phyloP scores from a whole-genome alignment of 2,113 vertebrate genomes.

The Ailuropoda melanoleuca region DNA sequence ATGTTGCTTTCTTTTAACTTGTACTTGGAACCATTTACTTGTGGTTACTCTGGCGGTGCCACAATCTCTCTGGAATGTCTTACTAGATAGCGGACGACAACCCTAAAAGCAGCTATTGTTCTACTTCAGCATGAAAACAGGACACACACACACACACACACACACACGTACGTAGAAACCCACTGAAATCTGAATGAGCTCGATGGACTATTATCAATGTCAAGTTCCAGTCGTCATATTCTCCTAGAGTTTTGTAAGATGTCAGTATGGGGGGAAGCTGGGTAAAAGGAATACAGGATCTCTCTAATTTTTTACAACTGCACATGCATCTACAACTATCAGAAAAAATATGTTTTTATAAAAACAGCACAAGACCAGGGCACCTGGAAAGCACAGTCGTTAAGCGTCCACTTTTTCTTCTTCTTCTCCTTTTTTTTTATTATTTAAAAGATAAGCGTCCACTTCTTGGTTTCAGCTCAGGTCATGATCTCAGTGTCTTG shows the following conservation, averaged over 20 bases:
- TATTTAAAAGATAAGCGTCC: too few species aligned
- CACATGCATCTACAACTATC: background rate
- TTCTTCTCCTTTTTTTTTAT: too few species aligned
- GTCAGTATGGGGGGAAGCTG: background rate
- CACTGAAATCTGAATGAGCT: background rate
- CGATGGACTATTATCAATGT: background rate
- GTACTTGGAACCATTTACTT: constrained; percentile 23
- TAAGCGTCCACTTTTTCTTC: too few species aligned
- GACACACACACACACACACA: background rate
- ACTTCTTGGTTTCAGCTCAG: too few species aligned
- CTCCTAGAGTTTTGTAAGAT: background rate
- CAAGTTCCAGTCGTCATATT: background rate
- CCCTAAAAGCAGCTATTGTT: constrained; percentile 19
- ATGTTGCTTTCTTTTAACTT: constrained; percentile 38
- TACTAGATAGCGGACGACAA: background rate
- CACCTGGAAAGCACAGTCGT: too few species aligned
- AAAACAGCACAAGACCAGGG: background rate
- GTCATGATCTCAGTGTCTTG: background rate
- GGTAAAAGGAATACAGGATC: background rate
- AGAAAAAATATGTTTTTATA: background rate
- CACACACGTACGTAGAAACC: background rate
- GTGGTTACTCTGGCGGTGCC: background rate
- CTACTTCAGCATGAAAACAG: background rate
- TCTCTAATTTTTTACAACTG: background rate
- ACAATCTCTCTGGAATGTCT: constrained; percentile 28